Base-by-base conservation (phyloP, 2,888 invertebrate species). In the Hemistola chrysoprasaria region DNA sequence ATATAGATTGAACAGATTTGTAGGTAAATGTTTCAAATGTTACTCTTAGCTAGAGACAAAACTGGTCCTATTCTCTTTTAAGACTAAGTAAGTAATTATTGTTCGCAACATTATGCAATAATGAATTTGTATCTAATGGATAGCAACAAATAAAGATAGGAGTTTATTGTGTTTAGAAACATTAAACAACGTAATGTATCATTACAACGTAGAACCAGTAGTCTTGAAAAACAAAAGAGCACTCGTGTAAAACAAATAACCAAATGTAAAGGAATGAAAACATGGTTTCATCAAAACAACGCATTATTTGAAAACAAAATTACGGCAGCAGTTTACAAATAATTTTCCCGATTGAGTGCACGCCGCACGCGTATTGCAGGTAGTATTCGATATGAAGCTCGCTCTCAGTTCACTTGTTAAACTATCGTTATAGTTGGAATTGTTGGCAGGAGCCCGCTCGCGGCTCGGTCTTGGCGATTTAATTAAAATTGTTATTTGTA, bases 401-500 rank as follows among this genome's bases (percentile, higher is more conserved):
- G 67, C 74, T 75, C 74, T 67, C 78, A 80, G 75, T 85, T 82
- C 77, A 78, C 79, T 79, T 77, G 79, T 81, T 81, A 77, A 83
- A 83, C 82, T 85, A 83, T 80, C 76, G 80, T 74, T 78, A 71
- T 75, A 75, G 77, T 74, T 70, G 73, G 70, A 71, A 82, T 83
- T 78, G 81, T 80, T 82, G 65, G 59, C 62, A 65, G 59, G 57
- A 58, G 61, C 57, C 57, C 44, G 50, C 50, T 55, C 53, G 59
- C 47, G 48, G 56, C 55, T 61, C 61, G 73, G 65, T 80, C 79
- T 80, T 82, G 74, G 74, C 82, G 71, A 86, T 88, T 88, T 87
- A 88, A 87, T 88, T 88, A 88, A 88, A 87, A 78, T 79, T 84
- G 84, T 80, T 86, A 85, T 82, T 86, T 85, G 81, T 80, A 78